A percentile compares a stretch with the other conserved stretches of the same genome.
Evolutionary conservation across 1,140 invertebrate genomes (phyloP).

Genomic region (Euura lappo): DNA sequence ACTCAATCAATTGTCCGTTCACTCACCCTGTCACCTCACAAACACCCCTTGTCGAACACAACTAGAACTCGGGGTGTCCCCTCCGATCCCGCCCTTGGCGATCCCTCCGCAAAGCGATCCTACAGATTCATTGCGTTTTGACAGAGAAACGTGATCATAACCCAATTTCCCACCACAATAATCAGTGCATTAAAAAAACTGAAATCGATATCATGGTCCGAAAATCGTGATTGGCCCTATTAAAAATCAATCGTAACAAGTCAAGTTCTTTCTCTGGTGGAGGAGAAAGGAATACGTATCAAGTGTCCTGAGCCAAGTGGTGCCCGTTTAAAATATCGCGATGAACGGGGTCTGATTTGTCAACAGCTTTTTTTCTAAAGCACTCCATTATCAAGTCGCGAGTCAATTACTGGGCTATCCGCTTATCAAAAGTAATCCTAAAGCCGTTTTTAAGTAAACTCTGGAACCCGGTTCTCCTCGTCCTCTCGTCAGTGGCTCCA

Average conservation of each 20-base stretch:
- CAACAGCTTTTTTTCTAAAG: too few species aligned
- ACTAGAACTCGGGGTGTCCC: neutral
- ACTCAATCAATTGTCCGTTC: constrained; percentile 5
- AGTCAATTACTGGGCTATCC: neutral
- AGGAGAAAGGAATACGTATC: too few species aligned
- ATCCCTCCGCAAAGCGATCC: neutral
- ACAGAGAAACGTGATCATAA: neutral
- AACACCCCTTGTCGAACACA: neutral
- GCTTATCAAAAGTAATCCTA: constrained; percentile 4
- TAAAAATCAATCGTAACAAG: too few species aligned
- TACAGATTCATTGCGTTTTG: constrained; percentile 2
- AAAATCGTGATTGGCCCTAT: too few species aligned
- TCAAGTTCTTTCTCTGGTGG: too few species aligned
- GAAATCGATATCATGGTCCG: neutral
- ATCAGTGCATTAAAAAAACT: neutral
- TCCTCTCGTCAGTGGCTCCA: neutral
- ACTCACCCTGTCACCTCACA: neutral
- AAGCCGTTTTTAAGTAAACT: neutral
- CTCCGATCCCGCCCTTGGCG: neutral
- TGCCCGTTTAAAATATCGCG: too few species aligned
- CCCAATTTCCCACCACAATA: neutral
- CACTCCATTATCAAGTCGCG: neutral
- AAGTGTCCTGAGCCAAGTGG: too few species aligned
- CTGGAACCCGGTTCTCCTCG: neutral
- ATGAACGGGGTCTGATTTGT: too few species aligned